Evolutionary conservation across 2,113 vertebrate genomes (phyloP), one percentile per base, ranked within the genome.

Genomic region (Cochlearius cochlearius): DNA sequence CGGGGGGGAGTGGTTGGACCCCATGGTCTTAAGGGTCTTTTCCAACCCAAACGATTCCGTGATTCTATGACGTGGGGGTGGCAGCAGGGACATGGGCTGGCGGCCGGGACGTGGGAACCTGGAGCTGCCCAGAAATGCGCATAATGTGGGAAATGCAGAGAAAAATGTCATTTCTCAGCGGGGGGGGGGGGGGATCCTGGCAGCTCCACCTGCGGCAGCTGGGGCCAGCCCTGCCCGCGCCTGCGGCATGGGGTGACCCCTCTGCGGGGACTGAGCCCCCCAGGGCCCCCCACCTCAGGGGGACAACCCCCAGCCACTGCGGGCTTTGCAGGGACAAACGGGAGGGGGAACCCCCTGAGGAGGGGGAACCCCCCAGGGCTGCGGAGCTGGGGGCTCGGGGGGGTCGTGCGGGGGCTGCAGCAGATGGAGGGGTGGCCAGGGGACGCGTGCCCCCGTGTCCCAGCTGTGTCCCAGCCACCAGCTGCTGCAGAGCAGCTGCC

Each of bases 401-500:
- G 25, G 43, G 36, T 5, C 21, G 17, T 12, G 66, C 30, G 27
- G 59, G 49, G 64, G 49, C 59, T 23, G 69, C 69, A 56, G 87
- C 90, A 94, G 93, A 91, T 59, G 93, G 69, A 85, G 25, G n/a
- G 74, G 75, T 67, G 45, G 71, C 43, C 2, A 4, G 29, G n/a
- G 84, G 50, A 60, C 4, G 8, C 10, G 4, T 34, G 64, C 30
- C 69, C 83, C 23, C 0, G 4, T 52, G 82, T 75, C 78, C 68
- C 92, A 47, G 82, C 86, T 80, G 68, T 76, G 74, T 45, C 78
- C 74, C 75, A 19, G 3, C 10, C 90, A 60, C 79, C 87, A 88
- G 87, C 87, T 94, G 93, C 93, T 10, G 0, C 90, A 25, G 75
- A 78, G 83, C 93, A 96, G 93, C 95, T 93, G 95, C 83, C 2